These are phyloP conservation scores for Cichladusa arquata DNA, from an alignment of 2,113 vertebrate genomes.

Conservation along the genomic window DNA sequence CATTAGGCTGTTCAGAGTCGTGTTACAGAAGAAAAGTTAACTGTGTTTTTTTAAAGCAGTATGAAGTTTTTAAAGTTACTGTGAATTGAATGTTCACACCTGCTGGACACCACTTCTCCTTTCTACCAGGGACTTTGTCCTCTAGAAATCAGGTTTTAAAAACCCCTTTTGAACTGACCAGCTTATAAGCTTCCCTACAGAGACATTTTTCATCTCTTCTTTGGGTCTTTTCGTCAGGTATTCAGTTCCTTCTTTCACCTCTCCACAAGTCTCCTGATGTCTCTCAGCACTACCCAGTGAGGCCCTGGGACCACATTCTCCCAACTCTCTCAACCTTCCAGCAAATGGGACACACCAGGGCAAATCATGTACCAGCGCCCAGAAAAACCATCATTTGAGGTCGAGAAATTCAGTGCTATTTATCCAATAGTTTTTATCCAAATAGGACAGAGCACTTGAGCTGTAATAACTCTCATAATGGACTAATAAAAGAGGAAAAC, in stretches of 20 bases:
- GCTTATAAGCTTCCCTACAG: neutral
- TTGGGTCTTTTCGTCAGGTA: neutral
- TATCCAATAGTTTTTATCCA: conserved; percentile 29
- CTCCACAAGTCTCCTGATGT: neutral
- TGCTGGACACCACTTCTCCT: neutral
- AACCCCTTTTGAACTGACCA: neutral
- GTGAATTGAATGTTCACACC: neutral
- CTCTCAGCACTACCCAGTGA: neutral
- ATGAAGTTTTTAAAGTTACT: neutral
- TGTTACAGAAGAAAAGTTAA: neutral
- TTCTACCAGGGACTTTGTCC: neutral
- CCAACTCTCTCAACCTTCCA: neutral
- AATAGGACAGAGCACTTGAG: neutral
- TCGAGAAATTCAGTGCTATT: neutral
- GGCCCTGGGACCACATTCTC: neutral
- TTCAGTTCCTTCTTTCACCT: neutral
- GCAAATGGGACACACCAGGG: neutral
- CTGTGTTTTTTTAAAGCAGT: neutral
- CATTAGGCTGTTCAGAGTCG: neutral
- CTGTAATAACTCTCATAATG: neutral
- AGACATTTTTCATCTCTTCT: neutral
- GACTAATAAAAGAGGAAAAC: neutral
- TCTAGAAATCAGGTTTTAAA: neutral
- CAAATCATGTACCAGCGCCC: neutral
- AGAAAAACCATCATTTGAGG: neutral